Evolutionary conservation across 2,113 vertebrate species (phyloP), one percentile per base, ranked within the genome.

Genomic region (Cyrtonyx montezumae): DNA sequence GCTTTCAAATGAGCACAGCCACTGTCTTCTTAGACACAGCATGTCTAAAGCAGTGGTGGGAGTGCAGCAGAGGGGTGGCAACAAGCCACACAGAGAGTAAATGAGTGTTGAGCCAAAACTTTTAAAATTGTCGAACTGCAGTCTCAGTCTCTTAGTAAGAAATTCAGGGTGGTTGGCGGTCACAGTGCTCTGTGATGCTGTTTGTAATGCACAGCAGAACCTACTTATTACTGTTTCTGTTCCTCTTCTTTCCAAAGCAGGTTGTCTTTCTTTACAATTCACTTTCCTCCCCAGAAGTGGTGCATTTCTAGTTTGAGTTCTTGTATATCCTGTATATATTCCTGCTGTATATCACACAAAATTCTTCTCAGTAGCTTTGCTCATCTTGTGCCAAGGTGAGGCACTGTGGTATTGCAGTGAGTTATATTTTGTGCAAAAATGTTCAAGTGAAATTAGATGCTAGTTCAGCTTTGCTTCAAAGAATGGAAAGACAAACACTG

Each of bases 71-170:
- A 55, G 11, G 46, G 10, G 23, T 30, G 62, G 21, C 43, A 89
- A 58, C 28, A 62, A 68, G 69, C 23, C 62, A 34, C 0, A 1
- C 19, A 53, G 68, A 40, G 30, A 23, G 13, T 23, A 66, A 30
- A 48, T 66, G 36, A 58, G 11, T 43, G 16, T 80, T 77, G n/a
- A 73, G 65, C 13, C 42, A 66, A 82, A 61, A 9, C 6, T 19
- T 26, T 40, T 62, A 26, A 17, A 62, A 40, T 62, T 0, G 0
- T n/a, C 36, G 15, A 74, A 40, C 22, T 3, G 76, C n/a, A 11
- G 19, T 43, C 49, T 79, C n/a, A 9, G 15, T 48, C 49, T 51
- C 40, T 77, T 40, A 6, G 14, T 22, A 61, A 36, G 40, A 42
- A 36, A 68, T 79, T 82, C 51, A 46, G 48, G 19, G 40, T 53